Evolutionary conservation across 2,888 invertebrate genomes (phyloP).

Genomic region (Dascillus cervinus): DNA sequence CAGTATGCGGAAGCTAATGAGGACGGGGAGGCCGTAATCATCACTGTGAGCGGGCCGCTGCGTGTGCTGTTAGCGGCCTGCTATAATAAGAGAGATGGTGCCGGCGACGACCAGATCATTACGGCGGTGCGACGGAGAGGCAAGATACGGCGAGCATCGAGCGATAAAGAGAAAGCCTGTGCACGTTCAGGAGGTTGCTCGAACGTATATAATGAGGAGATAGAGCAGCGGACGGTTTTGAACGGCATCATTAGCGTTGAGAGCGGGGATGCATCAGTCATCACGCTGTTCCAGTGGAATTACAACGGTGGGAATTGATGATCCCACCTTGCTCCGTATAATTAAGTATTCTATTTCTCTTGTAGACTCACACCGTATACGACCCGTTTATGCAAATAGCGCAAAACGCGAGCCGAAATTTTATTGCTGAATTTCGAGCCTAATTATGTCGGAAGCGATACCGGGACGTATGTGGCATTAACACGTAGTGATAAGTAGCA

Average conservation of each 20-base stretch:
- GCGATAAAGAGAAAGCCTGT: slow-evolving; percentile 17
- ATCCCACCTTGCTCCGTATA: slow-evolving; percentile 16
- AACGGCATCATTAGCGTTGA: slow-evolving; percentile 16
- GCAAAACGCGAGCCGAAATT: too few relatives aligned
- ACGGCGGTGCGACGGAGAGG: slow-evolving; percentile 7
- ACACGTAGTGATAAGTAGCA: too few relatives aligned
- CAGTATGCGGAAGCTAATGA: slow-evolving; percentile 17
- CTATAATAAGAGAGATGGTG: too few relatives aligned
- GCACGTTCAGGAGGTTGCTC: slow-evolving; percentile 15
- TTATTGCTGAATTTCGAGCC: too few relatives aligned
- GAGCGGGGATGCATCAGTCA: slow-evolving; percentile 17
- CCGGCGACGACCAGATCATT: too few relatives aligned
- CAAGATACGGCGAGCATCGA: slow-evolving; percentile 10
- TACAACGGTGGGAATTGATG: slow-evolving; percentile 16
- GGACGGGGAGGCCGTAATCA: slow-evolving; percentile 17
- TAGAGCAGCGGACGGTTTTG: slow-evolving; percentile 17
- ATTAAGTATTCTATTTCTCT: slow-evolving; percentile 16
- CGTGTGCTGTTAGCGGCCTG: slow-evolving; percentile 12
- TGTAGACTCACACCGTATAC: too few relatives aligned
- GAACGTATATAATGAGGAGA: slow-evolving; percentile 18
- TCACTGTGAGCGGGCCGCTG: slow-evolving; percentile 15
- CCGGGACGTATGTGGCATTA: too few relatives aligned
- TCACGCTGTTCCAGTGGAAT: slow-evolving; percentile 16
- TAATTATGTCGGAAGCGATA: too few relatives aligned
- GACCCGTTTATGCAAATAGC: too few relatives aligned